Conservation (phyloP, 2,888 invertebrate species). For the Caenorhabditis sp. region DNA sequence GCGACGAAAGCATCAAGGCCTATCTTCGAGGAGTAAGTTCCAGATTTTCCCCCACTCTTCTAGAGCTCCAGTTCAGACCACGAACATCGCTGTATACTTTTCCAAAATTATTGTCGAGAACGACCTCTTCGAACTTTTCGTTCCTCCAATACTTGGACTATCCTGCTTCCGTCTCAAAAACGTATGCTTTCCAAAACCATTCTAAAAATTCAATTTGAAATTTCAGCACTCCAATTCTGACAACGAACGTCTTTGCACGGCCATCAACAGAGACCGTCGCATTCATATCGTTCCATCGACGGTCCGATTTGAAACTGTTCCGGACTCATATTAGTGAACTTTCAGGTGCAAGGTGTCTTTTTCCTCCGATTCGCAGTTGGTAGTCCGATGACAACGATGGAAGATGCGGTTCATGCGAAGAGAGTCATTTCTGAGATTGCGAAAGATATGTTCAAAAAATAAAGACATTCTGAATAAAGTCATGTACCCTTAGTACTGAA, state of each 20-base stretch:
- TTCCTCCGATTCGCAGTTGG: slow-evolving; percentile 85
- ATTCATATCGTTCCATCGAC: too few species aligned
- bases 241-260: slow-evolving; percentile 83
- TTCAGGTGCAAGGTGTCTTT: slow-evolving; percentile 45
- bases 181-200: slow-evolving; percentile 84
- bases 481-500: too few species aligned
- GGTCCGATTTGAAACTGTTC: too few species aligned
- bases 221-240: slow-evolving; percentile 83
- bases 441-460: too few species aligned
- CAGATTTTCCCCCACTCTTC: too few species aligned
- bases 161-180: slow-evolving; percentile 92
- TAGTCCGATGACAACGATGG: slow-evolving; percentile 83
- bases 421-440: too few species aligned
- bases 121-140: slow-evolving; percentile 89
- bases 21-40: slow-evolving; percentile 85
- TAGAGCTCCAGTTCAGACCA: slow-evolving; percentile 84
- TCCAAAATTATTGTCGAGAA: slow-evolving; percentile 88
- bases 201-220: neutral
- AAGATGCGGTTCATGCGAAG: slow-evolving; percentile 84
- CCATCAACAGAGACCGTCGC: too few species aligned
- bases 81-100: slow-evolving; percentile 89
- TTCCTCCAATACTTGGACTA: slow-evolving; percentile 92
- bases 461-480: too few species aligned
- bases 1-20: slow-evolving; percentile 92
- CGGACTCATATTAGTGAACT: too few species aligned